Conservation (phyloP, 2,113 vertebrate species). For the Pangasianodon gigas region DNA sequence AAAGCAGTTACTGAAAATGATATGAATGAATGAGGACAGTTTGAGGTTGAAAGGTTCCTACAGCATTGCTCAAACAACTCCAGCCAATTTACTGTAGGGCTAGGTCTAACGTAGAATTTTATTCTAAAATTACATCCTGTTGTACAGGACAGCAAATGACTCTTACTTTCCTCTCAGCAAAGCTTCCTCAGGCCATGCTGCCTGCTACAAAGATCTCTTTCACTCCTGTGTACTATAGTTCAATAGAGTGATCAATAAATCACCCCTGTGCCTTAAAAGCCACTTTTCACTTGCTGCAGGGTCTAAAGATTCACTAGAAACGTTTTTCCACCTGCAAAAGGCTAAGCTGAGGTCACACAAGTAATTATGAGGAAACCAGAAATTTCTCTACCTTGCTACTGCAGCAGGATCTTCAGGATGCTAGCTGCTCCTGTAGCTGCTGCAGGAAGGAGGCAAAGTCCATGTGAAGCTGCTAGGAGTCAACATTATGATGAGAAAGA, state of each 20-base stretch:
- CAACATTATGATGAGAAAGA: not conserved
- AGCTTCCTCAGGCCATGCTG: not conserved
- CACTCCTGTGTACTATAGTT: slow-evolving; percentile 18
- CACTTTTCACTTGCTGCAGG: slow-evolving; percentile 13
- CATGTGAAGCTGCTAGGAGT: not conserved
- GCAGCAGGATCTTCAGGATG: not conserved
- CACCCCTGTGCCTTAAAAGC: slow-evolving; percentile 23
- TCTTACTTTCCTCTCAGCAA: not conserved
- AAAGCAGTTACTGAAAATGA: not conserved
- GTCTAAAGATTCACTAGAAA: not conserved
- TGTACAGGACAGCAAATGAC: not conserved
- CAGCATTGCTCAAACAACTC: not conserved
- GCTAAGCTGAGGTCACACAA: slow-evolving; percentile 51
- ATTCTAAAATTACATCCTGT: not conserved
- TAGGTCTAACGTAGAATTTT: not conserved
- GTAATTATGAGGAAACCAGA: slow-evolving; percentile 49
- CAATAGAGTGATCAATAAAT: slow-evolving; percentile 38
- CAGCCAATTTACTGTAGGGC: not conserved
- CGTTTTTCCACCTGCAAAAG: not conserved
- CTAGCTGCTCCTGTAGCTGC: not conserved
- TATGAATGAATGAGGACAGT: not conserved
- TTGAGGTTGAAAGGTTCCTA: not conserved
- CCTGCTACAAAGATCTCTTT: not conserved
- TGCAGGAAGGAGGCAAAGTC: not conserved
- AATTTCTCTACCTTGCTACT: not conserved